Percentiles rank a stretch among this genome's conserved stretches.
phyloP scores from a whole-genome alignment of 2,888 invertebrate species.

The Drosophila leonis region DNA sequence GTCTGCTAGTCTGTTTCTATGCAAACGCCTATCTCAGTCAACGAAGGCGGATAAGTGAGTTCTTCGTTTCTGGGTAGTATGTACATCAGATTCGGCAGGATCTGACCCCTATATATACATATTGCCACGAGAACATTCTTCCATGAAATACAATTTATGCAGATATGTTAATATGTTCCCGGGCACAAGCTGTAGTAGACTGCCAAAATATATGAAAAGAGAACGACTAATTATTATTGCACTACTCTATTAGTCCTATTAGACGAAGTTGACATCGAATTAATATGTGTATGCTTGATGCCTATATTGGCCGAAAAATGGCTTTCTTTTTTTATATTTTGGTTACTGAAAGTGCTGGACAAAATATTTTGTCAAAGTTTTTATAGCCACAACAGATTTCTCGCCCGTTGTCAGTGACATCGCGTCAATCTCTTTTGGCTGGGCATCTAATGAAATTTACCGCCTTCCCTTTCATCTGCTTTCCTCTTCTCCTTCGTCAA shows the following conservation, averaged over 20 bases:
- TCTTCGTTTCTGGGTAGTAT: background rate
- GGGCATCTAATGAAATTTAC: constrained; percentile 68
- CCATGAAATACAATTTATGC: background rate
- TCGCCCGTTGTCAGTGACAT: constrained; percentile 38
- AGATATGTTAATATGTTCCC: background rate
- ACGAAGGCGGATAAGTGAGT: background rate
- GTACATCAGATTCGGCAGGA: background rate
- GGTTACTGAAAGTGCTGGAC: constrained; percentile 52
- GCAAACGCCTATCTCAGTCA: too few species aligned
- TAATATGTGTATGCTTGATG: background rate
- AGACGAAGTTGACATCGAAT: background rate
- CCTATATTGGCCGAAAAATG: background rate
- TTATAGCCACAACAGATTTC: constrained; percentile 68
- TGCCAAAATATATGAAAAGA: background rate
- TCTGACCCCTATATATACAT: background rate
- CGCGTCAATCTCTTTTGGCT: constrained; percentile 1
- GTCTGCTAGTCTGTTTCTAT: background rate
- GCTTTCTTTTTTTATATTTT: constrained; percentile 50
- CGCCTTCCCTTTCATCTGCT: constrained; percentile 42
- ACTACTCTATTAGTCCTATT: background rate
- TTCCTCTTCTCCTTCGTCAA: constrained; percentile 30
- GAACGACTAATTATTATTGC: background rate
- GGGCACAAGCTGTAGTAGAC: background rate
- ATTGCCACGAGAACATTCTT: background rate
- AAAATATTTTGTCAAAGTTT: constrained; percentile 58